Base-by-base conservation (phyloP, 30 jellyfish, hydroid and myxozoan species). In the Turritopsis dohrnii region DNA sequence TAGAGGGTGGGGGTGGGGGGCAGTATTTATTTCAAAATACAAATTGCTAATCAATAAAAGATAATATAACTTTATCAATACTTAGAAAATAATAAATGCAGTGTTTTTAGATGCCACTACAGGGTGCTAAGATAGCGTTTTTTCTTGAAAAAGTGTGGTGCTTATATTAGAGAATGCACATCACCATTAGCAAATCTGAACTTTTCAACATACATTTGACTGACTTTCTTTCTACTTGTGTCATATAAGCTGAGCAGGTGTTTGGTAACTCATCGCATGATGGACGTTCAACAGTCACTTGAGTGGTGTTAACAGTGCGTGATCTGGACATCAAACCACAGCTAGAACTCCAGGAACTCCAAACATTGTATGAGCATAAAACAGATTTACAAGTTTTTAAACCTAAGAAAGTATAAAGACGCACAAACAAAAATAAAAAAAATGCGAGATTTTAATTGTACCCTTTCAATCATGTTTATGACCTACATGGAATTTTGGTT, bases 331-430 rank as follows among this genome's bases (percentile, higher is more conserved):
- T 85, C 21, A 20, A 52, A 41, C 81, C 75, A 54, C 96, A 88
- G 8, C 82, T 66, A 17, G 89, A 87, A 60, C 96, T 88, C 96
- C 96, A 88, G 1, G 88, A 28, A 8, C 91, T 82, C 96, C 96
- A 88, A 52, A 82, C 91, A 79, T 75, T 52, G 84, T 88, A 88
- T 18, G 74, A 75, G 81, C 96, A 88, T 74, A 29, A 26, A 20
- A 41, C 83, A 74, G 28, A 74, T 74, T 74, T n/a, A 71, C 83
- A 74, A 8, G 18, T 60, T 23, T 30, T 27, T 0, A 41, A 41
- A 13, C 60, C 60, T 41, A 41, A 41, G 13, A 13, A n/a, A n/a
- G n/a, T n/a, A n/a, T n/a, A n/a, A n/a, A 41, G 13, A 41, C 60
- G 13, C 60, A 41, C 60, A 41, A 41, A 3, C 9, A 41, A 41